Percentiles rank a stretch among this genome's conserved stretches.
Evolutionary conservation across 2,888 invertebrate genomes (phyloP).

Genomic region (Xestia sexstrigata): DNA sequence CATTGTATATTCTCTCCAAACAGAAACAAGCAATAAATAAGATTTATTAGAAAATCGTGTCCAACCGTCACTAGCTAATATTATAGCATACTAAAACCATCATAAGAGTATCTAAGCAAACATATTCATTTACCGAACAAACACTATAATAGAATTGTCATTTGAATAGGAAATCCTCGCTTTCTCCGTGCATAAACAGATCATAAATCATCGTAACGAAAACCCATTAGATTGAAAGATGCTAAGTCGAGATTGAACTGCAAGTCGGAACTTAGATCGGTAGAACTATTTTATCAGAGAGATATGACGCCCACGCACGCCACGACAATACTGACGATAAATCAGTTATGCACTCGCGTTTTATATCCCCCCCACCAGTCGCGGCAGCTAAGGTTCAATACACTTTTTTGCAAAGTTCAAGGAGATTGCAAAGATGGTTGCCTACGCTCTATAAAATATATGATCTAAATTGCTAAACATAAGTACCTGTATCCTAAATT

Average conservation of each 20-base stretch:
- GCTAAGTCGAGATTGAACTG: slow-evolving; percentile 74
- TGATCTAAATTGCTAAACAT: slow-evolving; percentile 1
- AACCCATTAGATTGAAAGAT: slow-evolving; percentile 78
- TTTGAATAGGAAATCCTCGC: slow-evolving; percentile 68
- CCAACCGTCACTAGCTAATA: slow-evolving; percentile 9
- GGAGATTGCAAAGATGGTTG: neutral
- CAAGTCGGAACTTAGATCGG: slow-evolving; percentile 67
- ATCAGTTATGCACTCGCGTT: slow-evolving; percentile 70
- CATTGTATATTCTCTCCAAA: neutral
- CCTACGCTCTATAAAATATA: neutral
- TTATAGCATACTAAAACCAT: slow-evolving; percentile 34
- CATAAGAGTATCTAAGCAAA: slow-evolving; percentile 38
- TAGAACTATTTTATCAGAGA: slow-evolving; percentile 70
- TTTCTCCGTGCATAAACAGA: slow-evolving; percentile 80
- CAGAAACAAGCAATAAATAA: slow-evolving; percentile 20
- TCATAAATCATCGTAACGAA: slow-evolving; percentile 77
- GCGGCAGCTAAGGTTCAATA: slow-evolving; percentile 10
- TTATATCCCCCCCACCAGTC: slow-evolving; percentile 66
- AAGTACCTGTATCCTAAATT: slow-evolving; percentile 17
- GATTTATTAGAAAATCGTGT: slow-evolving; percentile 29
- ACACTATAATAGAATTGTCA: slow-evolving; percentile 68
- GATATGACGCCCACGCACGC: slow-evolving; percentile 74
- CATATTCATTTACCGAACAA: slow-evolving; percentile 59
- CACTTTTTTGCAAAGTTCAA: slow-evolving; percentile 22
- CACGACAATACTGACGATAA: slow-evolving; percentile 71